These are phyloP conservation scores for Zosterops japonicus DNA, from an alignment of 2,113 vertebrate genomes.

Conservation along the genomic window DNA sequence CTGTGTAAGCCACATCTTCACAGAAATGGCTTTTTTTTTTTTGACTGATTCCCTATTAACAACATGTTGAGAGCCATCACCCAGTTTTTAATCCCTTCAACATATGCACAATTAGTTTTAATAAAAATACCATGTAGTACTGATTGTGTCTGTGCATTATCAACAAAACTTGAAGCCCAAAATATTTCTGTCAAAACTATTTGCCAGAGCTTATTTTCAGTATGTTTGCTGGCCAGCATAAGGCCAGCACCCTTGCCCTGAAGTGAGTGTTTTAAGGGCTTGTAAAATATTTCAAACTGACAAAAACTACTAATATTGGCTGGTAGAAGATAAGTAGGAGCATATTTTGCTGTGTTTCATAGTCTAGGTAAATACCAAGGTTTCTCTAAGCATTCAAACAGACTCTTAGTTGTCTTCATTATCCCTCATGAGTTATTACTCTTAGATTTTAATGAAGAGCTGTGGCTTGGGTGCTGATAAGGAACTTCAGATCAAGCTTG, in stretches of 20 bases:
- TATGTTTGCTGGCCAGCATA: background rate
- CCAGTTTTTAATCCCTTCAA: constrained; percentile 2
- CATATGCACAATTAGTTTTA: background rate
- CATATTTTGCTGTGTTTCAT: background rate
- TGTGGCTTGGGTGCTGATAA: background rate
- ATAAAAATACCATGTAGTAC: background rate
- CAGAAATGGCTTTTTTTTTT: background rate
- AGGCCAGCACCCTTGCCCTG: background rate
- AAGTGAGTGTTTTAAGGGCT: background rate
- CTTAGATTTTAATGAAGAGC: background rate
- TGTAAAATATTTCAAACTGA: background rate
- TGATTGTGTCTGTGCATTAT: background rate
- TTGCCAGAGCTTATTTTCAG: constrained; percentile 9
- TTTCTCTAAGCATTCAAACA: background rate
- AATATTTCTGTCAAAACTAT: constrained; percentile 5
- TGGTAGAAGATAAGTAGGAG: background rate
- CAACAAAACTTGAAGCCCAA: background rate
- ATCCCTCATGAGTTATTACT: background rate
- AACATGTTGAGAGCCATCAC: background rate
- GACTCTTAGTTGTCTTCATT: background rate
- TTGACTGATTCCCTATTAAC: background rate
- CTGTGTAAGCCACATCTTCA: background rate
- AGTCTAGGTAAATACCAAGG: background rate
- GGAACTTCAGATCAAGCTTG: background rate
- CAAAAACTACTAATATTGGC: background rate